Base-by-base conservation (phyloP, 2,797 vertebrate genomes). In the Clarias laeviceps region DNA sequence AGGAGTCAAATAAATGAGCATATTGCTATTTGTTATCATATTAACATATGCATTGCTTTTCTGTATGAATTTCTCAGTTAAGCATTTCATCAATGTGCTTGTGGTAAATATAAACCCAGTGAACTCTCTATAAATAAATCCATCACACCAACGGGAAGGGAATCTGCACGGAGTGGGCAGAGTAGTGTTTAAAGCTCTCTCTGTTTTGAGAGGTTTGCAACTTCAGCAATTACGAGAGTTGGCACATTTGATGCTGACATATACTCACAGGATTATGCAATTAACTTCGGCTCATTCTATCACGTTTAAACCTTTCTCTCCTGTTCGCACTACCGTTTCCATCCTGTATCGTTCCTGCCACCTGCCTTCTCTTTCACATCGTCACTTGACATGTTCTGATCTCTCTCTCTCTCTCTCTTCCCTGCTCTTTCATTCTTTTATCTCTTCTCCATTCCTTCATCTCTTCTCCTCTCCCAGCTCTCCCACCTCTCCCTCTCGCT, bases 401-500 rank as follows among this genome's bases (percentile, higher is more conserved):
- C 65, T 70, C 78, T 17, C 64, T 62, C 11, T 64, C 37, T 79
- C 37, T 45, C 2, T 50, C 50, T 54, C 50, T 54, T 6, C 64
- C 40, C 5, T 29, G 72, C 70, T 69, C 37, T 81, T 83, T 84
- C 77, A 45, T 56, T 78, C 56, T 87, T 86, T 85, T 70, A 80
- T 84, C 57, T 66, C 29, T 50, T 82, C 24, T 66, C 74, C 40
- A 24, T 88, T 83, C 86, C 88, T 84, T 90, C 88, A 88, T 91
- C 88, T 87, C 85, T 90, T 68, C 89, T 86, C 85, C 50, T 54
- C 50, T 54, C 12, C 2, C 50, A 54, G 50, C 50, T 84, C 87
- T 88, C 76, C 57, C 57, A n/a, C 89, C 90, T 89, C 90, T 88
- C 90, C 68, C 84, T 54, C 85, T 79, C 88, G 88, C 88, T 68